A percentile compares a stretch with the other conserved stretches of the same genome.
Evolutionary conservation across 2,113 vertebrate genomes (phyloP).

Genomic region (Ellobius talpinus): DNA sequence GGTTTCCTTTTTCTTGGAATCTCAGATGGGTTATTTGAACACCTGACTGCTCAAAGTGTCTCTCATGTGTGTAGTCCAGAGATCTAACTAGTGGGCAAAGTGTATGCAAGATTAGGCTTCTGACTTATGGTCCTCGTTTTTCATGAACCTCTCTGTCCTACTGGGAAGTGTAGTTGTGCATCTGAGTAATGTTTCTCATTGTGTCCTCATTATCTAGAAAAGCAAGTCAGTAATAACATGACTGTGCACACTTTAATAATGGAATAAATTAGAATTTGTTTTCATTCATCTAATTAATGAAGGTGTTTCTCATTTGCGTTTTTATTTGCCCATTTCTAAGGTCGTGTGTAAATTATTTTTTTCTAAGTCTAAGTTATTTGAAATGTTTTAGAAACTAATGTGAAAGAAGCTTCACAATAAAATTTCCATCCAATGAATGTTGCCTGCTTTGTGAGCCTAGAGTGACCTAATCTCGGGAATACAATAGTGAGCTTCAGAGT

Average conservation of each 20-base stretch:
- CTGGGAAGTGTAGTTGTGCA: neutral
- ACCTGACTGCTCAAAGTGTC: slow-evolving; percentile 23
- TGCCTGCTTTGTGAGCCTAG: neutral
- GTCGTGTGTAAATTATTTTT: slow-evolving; percentile 33
- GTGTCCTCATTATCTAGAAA: neutral
- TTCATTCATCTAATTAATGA: slow-evolving; percentile 49
- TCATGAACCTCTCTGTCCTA: neutral
- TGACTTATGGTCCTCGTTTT: neutral
- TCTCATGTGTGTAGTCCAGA: neutral
- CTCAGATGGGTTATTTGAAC: slow-evolving; percentile 34
- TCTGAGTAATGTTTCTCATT: slow-evolving; percentile 12
- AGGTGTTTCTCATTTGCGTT: slow-evolving; percentile 13
- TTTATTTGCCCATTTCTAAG: slow-evolving; percentile 17
- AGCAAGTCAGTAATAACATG: neutral
- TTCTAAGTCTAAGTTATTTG: slow-evolving; percentile 33
- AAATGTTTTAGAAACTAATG: slow-evolving; percentile 54
- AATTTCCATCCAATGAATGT: slow-evolving; percentile 7
- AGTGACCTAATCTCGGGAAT: neutral
- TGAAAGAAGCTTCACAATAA: slow-evolving; percentile 35
- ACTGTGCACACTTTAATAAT: slow-evolving; percentile 28
- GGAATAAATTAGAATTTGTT: slow-evolving; percentile 22
- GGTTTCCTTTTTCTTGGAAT: slow-evolving; percentile 29
- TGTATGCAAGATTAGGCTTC: neutral
- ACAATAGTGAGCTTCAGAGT: neutral
- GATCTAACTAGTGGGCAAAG: neutral